Base-by-base conservation (phyloP, 2,888 invertebrate species). In the Iselma pallidipennis region DNA sequence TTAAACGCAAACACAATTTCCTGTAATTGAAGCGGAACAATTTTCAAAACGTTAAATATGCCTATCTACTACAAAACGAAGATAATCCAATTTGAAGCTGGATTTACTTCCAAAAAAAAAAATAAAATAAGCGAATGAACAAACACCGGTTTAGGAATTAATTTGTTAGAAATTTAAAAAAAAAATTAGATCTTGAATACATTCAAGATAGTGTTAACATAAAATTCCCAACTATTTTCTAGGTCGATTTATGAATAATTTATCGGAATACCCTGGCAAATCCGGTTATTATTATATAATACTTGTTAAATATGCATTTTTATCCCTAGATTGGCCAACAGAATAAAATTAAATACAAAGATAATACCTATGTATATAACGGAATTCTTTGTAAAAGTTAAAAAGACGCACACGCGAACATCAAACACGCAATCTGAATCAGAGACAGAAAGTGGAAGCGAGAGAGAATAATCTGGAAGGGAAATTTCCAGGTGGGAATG, bases 1-100 rank as follows among this genome's bases (percentile, higher is more conserved):
- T 57, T 21, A 42, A n/a, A 28, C 25, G 48, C 55, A 64, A 66
- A 64, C 55, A 55, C 63, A 66, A 66, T 66, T 66, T 61, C 33
- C 58, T 57, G 49, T 66, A 66, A 66, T 66, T 66, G 63, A 66
- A 66, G 55, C 61, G 59, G 59, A 64, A 64, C 57, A 66, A 66
- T 64, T 57, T 49, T 45, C 21, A 29, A 25, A 55, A 45, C 28
- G 14, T n/a, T 28, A 50, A 50, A 50, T 25, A 19, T 29, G 29
- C 19, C 26, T 26, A 50, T 50, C 26, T 26, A 19, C 50, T 16
- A 16, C 14, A 50, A 50, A 26, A 29, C 16, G 19, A 50, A 29
- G 50, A 50, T 57, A 57, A 57, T 57, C 51, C 23, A 57, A 51
- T 51, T 42, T 57, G 16, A 16, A 16, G 37, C 7, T 16, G 37